Evolutionary conservation across 1,140 invertebrate genomes (phyloP).

Genomic region (Lamellibrachia luymesi): DNA sequence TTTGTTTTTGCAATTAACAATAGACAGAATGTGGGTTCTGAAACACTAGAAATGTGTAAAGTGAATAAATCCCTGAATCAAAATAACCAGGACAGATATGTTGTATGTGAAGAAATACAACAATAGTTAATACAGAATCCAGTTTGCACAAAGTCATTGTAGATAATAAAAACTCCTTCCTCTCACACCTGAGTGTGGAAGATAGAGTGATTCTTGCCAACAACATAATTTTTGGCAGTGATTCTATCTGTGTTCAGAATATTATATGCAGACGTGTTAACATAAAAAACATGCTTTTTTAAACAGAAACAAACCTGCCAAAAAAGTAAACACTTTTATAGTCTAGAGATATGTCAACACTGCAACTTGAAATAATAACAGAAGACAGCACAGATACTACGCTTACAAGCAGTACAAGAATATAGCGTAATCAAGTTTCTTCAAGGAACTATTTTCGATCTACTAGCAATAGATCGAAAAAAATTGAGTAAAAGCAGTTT

Average conservation of each 20-base stretch:
- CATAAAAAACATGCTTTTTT: not conserved
- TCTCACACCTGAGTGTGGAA: not conserved
- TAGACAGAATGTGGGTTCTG: too few relatives aligned
- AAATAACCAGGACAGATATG: too few relatives aligned
- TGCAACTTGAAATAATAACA: not conserved
- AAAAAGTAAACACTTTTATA: too few relatives aligned
- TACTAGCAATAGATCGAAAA: not conserved
- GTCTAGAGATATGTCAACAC: not conserved
- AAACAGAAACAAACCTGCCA: too few relatives aligned
- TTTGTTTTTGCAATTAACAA: too few relatives aligned
- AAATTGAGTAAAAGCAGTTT: not conserved
- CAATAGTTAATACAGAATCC: not conserved
- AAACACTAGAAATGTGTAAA: too few relatives aligned
- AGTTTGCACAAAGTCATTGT: not conserved
- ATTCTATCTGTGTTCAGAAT: not conserved
- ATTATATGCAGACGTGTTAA: not conserved
- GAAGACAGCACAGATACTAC: not conserved
- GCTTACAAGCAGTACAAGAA: not conserved
- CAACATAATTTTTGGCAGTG: not conserved
- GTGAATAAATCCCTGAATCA: too few relatives aligned
- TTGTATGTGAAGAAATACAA: too few relatives aligned
- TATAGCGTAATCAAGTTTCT: not conserved
- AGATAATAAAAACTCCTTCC: too few relatives aligned
- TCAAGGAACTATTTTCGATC: not conserved
- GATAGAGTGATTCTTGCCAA: not conserved